phyloP scores from a whole-genome alignment of 2,888 invertebrate genomes.

The Heterodera filipjevi region DNA sequence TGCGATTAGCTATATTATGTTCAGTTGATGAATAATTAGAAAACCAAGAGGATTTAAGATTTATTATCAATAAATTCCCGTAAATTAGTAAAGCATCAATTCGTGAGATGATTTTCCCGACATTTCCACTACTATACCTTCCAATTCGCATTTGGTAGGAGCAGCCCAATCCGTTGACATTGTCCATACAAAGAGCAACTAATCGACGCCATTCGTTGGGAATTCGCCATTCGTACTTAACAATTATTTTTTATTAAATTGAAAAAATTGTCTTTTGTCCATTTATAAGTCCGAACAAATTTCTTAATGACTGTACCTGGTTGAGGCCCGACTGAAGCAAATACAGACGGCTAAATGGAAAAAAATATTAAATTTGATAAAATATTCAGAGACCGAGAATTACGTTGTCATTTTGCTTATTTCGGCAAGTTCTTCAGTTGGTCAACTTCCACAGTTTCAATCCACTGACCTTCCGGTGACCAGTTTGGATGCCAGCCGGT shows the following conservation, averaged over 20 bases:
- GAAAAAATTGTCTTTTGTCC: conserved; percentile 53
- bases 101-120: not conserved
- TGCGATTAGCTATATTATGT: no score
- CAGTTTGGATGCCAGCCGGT: not conserved
- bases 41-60: no score
- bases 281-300: no score
- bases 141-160: conserved; percentile 81
- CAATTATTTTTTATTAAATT: not conserved
- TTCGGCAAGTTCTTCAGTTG: no score
- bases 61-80: no score
- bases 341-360: not conserved
- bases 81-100: conserved; percentile 26
- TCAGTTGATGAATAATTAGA: no score
- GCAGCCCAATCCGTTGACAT: conserved; percentile 74
- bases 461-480: not conserved
- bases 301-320: no score
- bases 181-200: conserved; percentile 68
- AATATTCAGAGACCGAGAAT: no score
- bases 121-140: conserved; percentile 28
- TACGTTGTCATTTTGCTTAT: no score
- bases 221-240: conserved; percentile 76
- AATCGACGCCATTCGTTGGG: conserved; percentile 74
- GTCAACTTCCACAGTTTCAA: not conserved
- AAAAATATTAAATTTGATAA: no score
- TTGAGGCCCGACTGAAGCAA: no score